Percentiles rank a stretch among this genome's conserved stretches.
Conservation (phyloP, 1,140 invertebrate species). For the Cyclargus thomasi region DNA sequence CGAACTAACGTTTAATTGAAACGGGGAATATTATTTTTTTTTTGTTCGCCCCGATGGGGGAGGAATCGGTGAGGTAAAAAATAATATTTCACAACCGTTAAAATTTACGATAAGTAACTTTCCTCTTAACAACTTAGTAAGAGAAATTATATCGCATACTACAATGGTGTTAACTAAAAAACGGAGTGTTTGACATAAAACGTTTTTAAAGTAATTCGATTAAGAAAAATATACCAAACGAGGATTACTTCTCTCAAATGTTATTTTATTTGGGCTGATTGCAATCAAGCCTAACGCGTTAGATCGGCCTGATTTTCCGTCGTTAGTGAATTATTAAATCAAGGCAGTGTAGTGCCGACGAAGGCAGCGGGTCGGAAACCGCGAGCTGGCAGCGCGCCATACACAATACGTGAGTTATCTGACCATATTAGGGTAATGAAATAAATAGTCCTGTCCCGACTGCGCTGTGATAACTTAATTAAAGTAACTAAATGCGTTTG, state of each 20-base stretch:
- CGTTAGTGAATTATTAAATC: slow-evolving; percentile 22
- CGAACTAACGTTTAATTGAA: neutral
- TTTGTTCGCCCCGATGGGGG: neutral
- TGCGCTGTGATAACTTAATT: slow-evolving; percentile 17
- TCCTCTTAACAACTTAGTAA: no score
- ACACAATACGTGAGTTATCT: slow-evolving; percentile 24
- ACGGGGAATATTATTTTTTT: neutral
- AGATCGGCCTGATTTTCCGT: slow-evolving; percentile 10
- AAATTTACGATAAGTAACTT: no score
- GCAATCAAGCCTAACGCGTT: slow-evolving; percentile 6
- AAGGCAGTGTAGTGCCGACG: slow-evolving; percentile 11
- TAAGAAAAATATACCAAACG: no score
- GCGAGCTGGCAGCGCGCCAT: slow-evolving; percentile 19
- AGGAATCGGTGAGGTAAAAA: neutral
- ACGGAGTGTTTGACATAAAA: no score
- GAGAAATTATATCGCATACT: no score
- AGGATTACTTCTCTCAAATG: no score
- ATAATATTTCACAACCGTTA: no score
- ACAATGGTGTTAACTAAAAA: no score
- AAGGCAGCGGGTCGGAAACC: slow-evolving; percentile 14
- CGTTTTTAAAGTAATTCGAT: no score
- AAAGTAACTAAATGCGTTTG: slow-evolving; percentile 13
- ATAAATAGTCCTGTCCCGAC: slow-evolving; percentile 20
- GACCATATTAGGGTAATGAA: slow-evolving; percentile 23
- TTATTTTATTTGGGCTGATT: neutral